Percentiles rank a stretch among this genome's conserved stretches.
Evolutionary conservation across 2,797 vertebrate species (phyloP).

Genomic region (Parotocinclus haroldoi): DNA sequence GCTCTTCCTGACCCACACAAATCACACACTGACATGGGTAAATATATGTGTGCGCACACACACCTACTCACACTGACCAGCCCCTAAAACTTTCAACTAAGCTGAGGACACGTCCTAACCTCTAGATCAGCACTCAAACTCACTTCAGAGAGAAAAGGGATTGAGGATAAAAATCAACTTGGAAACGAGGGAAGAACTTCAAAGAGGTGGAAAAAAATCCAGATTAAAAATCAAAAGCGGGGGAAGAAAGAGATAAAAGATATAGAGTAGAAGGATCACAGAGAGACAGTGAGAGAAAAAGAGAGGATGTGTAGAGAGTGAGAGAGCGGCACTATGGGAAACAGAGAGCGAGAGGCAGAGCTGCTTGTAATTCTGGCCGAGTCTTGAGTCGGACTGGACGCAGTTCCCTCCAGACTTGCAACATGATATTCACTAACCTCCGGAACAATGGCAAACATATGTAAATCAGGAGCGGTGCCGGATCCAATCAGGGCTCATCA

Average conservation of each 20-base stretch:
- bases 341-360: conserved; percentile 34
- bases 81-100: conserved; percentile 27
- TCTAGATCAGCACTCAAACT: conserved; percentile 21
- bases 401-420: conserved; percentile 66
- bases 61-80: conserved; percentile 28
- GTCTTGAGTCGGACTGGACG: conserved; percentile 55
- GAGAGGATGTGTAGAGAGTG: conserved; percentile 20
- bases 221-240: conserved; percentile 29
- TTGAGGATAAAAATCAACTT: conserved; percentile 13
- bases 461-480: conserved; percentile 69
- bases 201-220: conserved; percentile 20
- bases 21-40: conserved; percentile 5
- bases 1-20: conserved; percentile 23
- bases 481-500: conserved; percentile 67
- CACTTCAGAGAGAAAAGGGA: conserved; percentile 6
- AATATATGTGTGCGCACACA: background rate
- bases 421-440: conserved; percentile 76
- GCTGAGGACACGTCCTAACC: conserved; percentile 22
- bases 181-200: conserved; percentile 9
- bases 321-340: background rate
- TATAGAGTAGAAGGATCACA: conserved; percentile 16
- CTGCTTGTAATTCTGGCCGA: conserved; percentile 65
- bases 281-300: conserved; percentile 24
- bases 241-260: conserved; percentile 18
- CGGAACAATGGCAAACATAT: conserved; percentile 76